Conservation (phyloP, 2,888 invertebrate genomes). For the Rhaphigaster nebulosa region DNA sequence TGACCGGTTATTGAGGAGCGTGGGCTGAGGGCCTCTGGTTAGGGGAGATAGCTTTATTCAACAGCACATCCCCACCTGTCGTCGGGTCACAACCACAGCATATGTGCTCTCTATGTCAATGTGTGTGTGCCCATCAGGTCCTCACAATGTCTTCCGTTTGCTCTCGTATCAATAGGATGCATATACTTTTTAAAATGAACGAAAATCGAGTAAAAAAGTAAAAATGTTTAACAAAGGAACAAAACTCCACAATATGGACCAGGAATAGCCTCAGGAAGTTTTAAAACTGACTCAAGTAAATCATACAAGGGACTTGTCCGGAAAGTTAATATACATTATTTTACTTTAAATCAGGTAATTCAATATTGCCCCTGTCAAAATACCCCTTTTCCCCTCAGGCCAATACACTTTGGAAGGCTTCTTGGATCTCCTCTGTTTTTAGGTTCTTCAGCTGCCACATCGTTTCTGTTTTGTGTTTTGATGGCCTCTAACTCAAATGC, state of each 20-base stretch:
- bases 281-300: neutral
- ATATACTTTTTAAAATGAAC: neutral
- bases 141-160: neutral
- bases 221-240: neutral
- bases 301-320: too few relatives aligned
- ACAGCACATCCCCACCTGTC: neutral
- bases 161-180: neutral
- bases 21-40: neutral
- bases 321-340: too few relatives aligned
- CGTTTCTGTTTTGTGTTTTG: too few relatives aligned
- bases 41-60: constrained; percentile 33
- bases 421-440: too few relatives aligned
- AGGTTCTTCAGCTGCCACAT: too few relatives aligned
- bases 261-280: neutral
- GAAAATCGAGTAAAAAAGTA: neutral
- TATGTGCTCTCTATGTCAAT: neutral
- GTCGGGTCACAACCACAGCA: neutral
- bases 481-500: too few relatives aligned
- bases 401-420: too few relatives aligned
- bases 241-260: neutral
- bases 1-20: neutral
- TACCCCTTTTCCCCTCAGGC: too few relatives aligned
- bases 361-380: too few relatives aligned
- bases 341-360: too few relatives aligned
- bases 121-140: neutral